Conservation (phyloP, 2,888 invertebrate species). For the Hypomecis atomaria region DNA sequence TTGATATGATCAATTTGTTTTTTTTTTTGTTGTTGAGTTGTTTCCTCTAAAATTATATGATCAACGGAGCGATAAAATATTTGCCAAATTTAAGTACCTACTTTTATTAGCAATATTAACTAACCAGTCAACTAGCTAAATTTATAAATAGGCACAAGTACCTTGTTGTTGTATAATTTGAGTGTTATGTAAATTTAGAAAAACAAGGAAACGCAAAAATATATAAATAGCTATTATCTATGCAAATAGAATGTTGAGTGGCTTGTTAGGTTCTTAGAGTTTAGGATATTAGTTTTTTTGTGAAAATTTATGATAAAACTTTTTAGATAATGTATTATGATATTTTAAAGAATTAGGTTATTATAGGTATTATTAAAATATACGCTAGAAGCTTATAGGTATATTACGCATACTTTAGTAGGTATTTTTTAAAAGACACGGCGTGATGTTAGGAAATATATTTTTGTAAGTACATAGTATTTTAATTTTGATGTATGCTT, state of each 20-base stretch:
- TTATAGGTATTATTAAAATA: too few relatives aligned
- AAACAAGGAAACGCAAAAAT: conserved; percentile 38
- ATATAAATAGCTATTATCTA: conserved; percentile 30
- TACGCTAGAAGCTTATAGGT: too few relatives aligned
- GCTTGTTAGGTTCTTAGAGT: neutral
- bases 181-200: conserved; percentile 27
- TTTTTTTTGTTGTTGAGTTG: neutral
- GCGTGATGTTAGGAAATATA: too few relatives aligned
- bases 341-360: too few relatives aligned
- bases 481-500: too few relatives aligned
- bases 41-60: neutral
- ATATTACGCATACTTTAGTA: too few relatives aligned
- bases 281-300: neutral
- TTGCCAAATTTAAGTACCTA: conserved; percentile 21
- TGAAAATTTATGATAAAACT: too few relatives aligned
- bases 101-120: conserved; percentile 9
- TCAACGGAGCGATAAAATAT: conserved; percentile 9
- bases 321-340: too few relatives aligned
- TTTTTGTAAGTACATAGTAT: too few relatives aligned
- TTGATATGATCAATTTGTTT: too few relatives aligned
- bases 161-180: conserved; percentile 16
- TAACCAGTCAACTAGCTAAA: conserved; percentile 7
- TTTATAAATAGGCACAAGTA: conserved; percentile 12
- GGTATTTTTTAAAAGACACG: too few relatives aligned
- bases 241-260: conserved; percentile 4